A percentile compares a stretch with the other conserved stretches of the same genome.
Conservation (phyloP, 2,797 vertebrate species). For the Lagocephalus sceleratus region DNA sequence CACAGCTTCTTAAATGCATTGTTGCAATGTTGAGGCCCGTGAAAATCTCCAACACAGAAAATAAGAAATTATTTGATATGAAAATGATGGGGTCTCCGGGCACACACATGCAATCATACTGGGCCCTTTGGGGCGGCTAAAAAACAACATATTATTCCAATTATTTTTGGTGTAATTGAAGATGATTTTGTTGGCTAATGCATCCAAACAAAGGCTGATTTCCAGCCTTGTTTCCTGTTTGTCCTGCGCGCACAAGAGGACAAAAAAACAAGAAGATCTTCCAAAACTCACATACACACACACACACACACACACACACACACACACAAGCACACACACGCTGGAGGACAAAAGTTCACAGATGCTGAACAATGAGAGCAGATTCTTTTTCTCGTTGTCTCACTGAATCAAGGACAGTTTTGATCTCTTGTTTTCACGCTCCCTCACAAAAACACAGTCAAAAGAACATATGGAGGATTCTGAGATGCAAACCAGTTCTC, state of each 20-base stretch:
- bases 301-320: not conserved
- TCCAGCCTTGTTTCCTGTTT: not conserved
- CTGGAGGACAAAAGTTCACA: conserved; percentile 15
- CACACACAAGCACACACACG: not conserved
- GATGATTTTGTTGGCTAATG: no score
- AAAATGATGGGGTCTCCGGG: no score
- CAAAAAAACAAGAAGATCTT: not conserved
- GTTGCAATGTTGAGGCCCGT: no score
- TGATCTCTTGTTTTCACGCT: conserved; percentile 5
- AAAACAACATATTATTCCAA: no score
- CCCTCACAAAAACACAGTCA: conserved; percentile 1
- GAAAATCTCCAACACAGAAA: no score
- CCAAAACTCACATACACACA: not conserved
- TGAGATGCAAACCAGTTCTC: conserved; percentile 25
- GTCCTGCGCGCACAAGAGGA: not conserved
- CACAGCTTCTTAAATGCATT: no score
- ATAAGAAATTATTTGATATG: no score
- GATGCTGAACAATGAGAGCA: conserved; percentile 5
- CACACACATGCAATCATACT: no score
- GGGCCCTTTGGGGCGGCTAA: no score
- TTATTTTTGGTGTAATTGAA: no score
- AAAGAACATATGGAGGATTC: conserved; percentile 7
- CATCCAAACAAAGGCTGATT: no score
- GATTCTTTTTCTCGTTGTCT: not conserved
- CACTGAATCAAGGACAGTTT: not conserved